Evolutionary conservation across 2,888 invertebrate genomes (phyloP), one percentile per base, ranked within the genome.

Genomic region (Drosophila maculinotata): DNA sequence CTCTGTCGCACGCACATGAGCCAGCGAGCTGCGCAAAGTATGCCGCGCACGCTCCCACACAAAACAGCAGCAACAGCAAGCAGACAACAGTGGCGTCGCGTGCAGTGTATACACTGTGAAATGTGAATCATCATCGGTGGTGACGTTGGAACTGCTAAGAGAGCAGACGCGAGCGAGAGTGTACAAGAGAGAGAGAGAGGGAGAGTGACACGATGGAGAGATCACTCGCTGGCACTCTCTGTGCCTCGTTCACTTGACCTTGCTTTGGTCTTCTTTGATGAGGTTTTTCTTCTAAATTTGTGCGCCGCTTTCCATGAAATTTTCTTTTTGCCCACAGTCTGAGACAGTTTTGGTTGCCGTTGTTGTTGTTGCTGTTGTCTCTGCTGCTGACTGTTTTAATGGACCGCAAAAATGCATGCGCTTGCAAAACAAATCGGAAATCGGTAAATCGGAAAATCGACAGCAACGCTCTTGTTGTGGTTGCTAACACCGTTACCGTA

Each of bases 331-430:
- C 39, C 15, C 41, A 15, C 54, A 39, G 9, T n/a, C 45, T 52
- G 51, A 42, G 60, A 31, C 36, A 45, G 38, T 64, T 71, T 66
- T 56, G 35, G 25, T 23, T 57, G 47, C 35, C 35, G 26, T 52
- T 47, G 38, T 23, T 63, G 66, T 20, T 20, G 20, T 20, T 15
- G n/a, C n/a, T n/a, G 23, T 63, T 72, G 54, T 36, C 39, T 20
- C 2, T 20, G n/a, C 4, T 20, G 49, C 33, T 56, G 77, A 51
- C 60, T 64, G 67, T 70, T 79, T 83, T 85, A 83, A 84, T 83
- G 72, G 79, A 84, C 82, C 85, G 67, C 85, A 87, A 87, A 79
- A 76, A 71, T 79, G 79, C 71, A 70, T 26, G 65, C 62, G 60
- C 57, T 63, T 56, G 69, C 78, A 64, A 68, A 83, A 83, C 56